Base-by-base conservation (phyloP, 2,113 vertebrate species). In the Hemicordylus capensis region DNA sequence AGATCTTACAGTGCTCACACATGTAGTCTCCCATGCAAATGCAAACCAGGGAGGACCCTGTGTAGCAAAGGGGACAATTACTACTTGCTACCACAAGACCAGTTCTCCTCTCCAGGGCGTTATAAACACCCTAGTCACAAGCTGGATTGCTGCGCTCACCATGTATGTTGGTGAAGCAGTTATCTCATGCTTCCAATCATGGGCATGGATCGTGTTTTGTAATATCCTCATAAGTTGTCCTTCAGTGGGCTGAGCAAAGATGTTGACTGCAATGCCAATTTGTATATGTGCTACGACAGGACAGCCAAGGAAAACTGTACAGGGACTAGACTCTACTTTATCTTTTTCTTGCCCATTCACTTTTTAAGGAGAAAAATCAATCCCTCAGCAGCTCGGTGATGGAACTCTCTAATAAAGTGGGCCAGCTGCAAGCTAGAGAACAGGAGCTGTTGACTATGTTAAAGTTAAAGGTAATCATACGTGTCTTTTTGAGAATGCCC, bases 401-500 rank as follows among this genome's bases (percentile, higher is more conserved):
- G 91, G 95, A 97, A 39, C 95, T 98, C 74, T 98, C 98, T 75
- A 92, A 96, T 70, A 97, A 97, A 79, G 93, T 97, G 58, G 97
- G 97, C 66, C 97, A 97, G 56, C 91, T 98, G 83, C 97, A 98
- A 89, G 98, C 96, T 0, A 96, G 97, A n/a, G 98, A 98, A 73
- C 97, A 98, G 93, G 97, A 98, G 59, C 97, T 98, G 42, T 95
- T 96, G 22, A 96, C 97, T 1, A 96, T 97, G 96, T 96, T 98
- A 66, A 97, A 96, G 85, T 94, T 98, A 22, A 98, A 98, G 98
- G 98, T 98, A 95, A 93, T 39, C 72, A 81, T 42, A 61, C 1
- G 0, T n/a, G 34, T 56, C 76, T 83, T n/a, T 59, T 82, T n/a
- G 7, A 17, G 26, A 31, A 3, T 4, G 1, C 44, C 6, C 0